Evolutionary conservation across 1,140 invertebrate genomes (phyloP).

Genomic region (Drosophila chauvacae): DNA sequence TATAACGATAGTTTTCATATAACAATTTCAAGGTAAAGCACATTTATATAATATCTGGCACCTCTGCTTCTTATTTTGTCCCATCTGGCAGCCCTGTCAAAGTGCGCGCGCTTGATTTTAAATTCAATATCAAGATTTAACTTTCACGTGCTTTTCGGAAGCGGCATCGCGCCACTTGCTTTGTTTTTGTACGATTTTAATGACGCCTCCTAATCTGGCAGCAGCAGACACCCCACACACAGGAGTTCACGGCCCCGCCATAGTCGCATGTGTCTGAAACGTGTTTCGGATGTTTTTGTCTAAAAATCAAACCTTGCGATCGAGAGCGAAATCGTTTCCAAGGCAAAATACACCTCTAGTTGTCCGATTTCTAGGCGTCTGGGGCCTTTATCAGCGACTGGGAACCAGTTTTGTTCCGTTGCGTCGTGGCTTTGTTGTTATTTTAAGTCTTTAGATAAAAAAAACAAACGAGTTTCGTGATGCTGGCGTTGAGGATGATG

Average conservation of each 20-base stretch:
- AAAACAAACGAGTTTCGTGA: constrained; percentile 20
- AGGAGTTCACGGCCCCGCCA: constrained; percentile 19
- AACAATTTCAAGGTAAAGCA: too few species aligned
- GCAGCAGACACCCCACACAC: constrained; percentile 16
- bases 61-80: too few species aligned
- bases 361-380: constrained; percentile 28
- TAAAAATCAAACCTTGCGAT: constrained; percentile 28
- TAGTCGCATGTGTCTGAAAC: constrained; percentile 28
- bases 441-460: constrained; percentile 35
- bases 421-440: constrained; percentile 15
- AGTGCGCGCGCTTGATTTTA: neutral
- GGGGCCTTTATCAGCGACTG: constrained; percentile 27
- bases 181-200: neutral
- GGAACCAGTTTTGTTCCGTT: constrained; percentile 44
- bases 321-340: constrained; percentile 38
- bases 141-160: constrained; percentile 24
- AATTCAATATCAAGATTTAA: neutral
- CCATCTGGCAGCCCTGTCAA: constrained; percentile 3
- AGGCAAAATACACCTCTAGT: constrained; percentile 26
- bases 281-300: constrained; percentile 26
- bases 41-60: too few species aligned
- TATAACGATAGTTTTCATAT: too few species aligned
- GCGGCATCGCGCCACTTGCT: constrained; percentile 27
- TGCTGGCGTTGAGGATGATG: constrained; percentile 4
- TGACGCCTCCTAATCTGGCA: constrained; percentile 16